Evolutionary conservation across 2,888 invertebrate genomes (phyloP).

Genomic region (Synergus itoensis): DNA sequence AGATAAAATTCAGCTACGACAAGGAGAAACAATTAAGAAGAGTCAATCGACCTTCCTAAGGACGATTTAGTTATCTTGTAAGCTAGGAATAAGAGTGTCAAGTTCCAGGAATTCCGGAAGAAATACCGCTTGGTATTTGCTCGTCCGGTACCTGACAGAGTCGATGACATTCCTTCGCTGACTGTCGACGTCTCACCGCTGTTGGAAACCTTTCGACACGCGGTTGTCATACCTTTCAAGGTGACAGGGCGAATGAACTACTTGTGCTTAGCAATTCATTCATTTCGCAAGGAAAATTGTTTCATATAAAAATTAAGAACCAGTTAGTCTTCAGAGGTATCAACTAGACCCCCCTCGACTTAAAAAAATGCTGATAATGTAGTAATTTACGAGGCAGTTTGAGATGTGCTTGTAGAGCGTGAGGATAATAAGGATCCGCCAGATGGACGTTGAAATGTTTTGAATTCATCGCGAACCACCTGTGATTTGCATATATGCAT

Average conservation of each 20-base stretch:
- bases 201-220: not conserved
- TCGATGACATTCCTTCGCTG: slow-evolving; percentile 6
- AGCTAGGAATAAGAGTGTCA: not conserved
- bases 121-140: slow-evolving; percentile 1
- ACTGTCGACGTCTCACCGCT: not conserved
- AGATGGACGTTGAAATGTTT: slow-evolving; percentile 50
- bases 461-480: slow-evolving; percentile 47
- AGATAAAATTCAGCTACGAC: too few relatives aligned
- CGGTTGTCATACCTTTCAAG: not conserved
- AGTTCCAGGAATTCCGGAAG: slow-evolving; percentile 26
- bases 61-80: slow-evolving; percentile 3
- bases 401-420: slow-evolving; percentile 46
- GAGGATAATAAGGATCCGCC: slow-evolving; percentile 55
- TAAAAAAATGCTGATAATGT: slow-evolving; percentile 29
- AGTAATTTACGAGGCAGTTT: slow-evolving; percentile 21
- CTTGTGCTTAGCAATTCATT: not conserved
- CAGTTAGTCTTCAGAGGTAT: not conserved
- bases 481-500: slow-evolving; percentile 57
- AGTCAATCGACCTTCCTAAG: not conserved
- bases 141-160: not conserved
- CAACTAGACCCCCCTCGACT: not conserved
- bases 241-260: not conserved
- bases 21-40: too few relatives aligned
- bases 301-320: too few relatives aligned
- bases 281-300: not conserved